Evolutionary conservation across 2,888 invertebrate genomes (phyloP).

Genomic region (Folsomia manolachei): DNA sequence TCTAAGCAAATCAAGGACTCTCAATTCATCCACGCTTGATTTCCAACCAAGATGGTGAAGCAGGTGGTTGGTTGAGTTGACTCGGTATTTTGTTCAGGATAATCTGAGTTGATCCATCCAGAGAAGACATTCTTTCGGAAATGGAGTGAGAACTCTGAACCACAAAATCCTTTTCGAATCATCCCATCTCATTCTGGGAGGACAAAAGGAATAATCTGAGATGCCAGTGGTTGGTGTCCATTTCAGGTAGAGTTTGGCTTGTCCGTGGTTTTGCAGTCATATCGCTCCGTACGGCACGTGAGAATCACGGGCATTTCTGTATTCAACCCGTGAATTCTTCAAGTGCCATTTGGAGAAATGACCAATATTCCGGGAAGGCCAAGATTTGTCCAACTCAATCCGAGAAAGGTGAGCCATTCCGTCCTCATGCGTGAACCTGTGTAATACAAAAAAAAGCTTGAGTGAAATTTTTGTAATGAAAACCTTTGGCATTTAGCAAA

Average conservation of each 20-base stretch:
- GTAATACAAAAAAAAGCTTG: no score
- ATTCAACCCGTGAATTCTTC: conserved; percentile 54
- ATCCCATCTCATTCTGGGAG: not conserved
- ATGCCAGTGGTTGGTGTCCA: no score
- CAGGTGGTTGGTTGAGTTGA: not conserved
- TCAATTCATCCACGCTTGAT: not conserved
- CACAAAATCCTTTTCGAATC: conserved; percentile 12
- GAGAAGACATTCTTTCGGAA: no score
- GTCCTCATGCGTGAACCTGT: no score
- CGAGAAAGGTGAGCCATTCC: no score
- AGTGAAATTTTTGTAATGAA: no score
- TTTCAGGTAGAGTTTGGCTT: no score
- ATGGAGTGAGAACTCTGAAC: conserved; percentile 12
- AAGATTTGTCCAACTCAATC: no score
- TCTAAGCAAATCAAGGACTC: not conserved
- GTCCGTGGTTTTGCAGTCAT: no score
- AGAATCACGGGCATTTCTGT: conserved; percentile 53
- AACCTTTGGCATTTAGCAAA: no score
- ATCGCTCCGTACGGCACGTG: conserved; percentile 53
- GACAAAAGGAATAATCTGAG: not conserved
- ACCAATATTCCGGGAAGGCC: not conserved
- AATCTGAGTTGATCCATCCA: no score
- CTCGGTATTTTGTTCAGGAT: no score
- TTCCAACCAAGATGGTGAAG: not conserved
- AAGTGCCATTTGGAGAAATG: conserved; percentile 54